Evolutionary conservation across 2,888 invertebrate species (phyloP), one percentile per base, ranked within the genome.

Genomic region (Norana najaformis): DNA sequence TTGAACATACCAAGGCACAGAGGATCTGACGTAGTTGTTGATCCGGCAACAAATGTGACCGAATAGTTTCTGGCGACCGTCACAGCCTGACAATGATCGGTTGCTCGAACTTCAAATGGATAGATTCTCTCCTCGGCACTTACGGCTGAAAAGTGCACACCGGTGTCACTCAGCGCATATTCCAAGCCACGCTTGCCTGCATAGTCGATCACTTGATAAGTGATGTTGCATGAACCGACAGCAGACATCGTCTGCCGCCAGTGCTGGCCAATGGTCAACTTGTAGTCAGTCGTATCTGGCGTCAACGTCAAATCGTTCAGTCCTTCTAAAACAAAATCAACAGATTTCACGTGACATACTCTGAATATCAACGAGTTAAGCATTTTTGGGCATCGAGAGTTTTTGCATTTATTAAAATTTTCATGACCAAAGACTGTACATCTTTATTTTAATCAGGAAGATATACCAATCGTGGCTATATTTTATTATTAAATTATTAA

Each of bases 161-260:
- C 85, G 14, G 35, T 37, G 36, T 85, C 85, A 35, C 85, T 85
- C 20, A 37, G 36, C 13, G 85, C 85, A 36, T 36, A 85, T n/a
- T 85, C 85, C 13, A 85, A 35, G 85, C 85, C 85, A 35, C 37
- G 85, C 16, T 23, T 85, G 36, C 37, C 85, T 35, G 85, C 16
- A 8, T 85, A 18, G 85, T 85, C 11, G 85, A 37, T 36, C 36
- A 85, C 85, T 16, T 36, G 85, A 8, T 85, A 85, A 18, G 37
- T 37, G 85, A 37, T 36, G 85, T 37, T 35, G 85, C 85, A 85
- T 2, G 85, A 85, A 23, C 85, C 85, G 16, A 36, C 85, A 6
- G 85, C 85, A 23, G 85, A 30, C 23, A 85, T 85, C 34, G 85
- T 85, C 36, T 85, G 85, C 85, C 35, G 85, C 85, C 85, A 85